phyloP scores from a whole-genome alignment of 2,888 invertebrate species.

The Caenorhabditis japonica region DNA sequence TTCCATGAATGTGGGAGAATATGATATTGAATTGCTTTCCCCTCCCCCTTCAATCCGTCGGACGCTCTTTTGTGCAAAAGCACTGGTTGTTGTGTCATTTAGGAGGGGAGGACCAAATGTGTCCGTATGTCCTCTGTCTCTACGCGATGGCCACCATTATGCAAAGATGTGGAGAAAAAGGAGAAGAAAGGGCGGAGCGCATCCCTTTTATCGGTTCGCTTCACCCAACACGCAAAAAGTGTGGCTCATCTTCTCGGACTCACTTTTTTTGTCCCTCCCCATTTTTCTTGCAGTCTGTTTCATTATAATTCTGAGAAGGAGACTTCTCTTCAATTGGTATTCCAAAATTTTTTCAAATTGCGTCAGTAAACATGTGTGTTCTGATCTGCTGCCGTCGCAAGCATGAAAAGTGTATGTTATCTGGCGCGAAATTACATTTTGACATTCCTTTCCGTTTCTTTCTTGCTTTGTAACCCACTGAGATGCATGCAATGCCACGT shows the following conservation, averaged over 20 bases:
- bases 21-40: slow-evolving; percentile 41
- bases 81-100: slow-evolving; percentile 50
- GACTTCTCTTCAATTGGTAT: too few relatives aligned
- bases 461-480: too few relatives aligned
- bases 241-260: not conserved
- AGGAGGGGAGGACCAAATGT: slow-evolving; percentile 42
- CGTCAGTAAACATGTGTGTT: too few relatives aligned
- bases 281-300: not conserved
- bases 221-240: slow-evolving; percentile 8
- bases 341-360: too few relatives aligned
- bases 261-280: slow-evolving; percentile 5
- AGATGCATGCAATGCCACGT: too few relatives aligned
- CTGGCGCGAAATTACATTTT: too few relatives aligned
- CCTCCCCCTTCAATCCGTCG: not conserved
- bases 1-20: slow-evolving; percentile 24
- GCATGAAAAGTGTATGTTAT: too few relatives aligned
- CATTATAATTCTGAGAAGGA: too few relatives aligned
- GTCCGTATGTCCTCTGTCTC: slow-evolving; percentile 44
- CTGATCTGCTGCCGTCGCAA: too few relatives aligned
- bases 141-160: slow-evolving; percentile 39
- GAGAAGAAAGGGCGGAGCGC: slow-evolving; percentile 23
- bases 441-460: too few relatives aligned
- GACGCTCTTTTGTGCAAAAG: slow-evolving; percentile 6
- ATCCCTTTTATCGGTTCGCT: slow-evolving; percentile 22
- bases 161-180: slow-evolving; percentile 18